Evolutionary conservation across 1,140 invertebrate genomes (phyloP), one percentile per base, ranked within the genome.

Genomic region (Holotrichia oblita): DNA sequence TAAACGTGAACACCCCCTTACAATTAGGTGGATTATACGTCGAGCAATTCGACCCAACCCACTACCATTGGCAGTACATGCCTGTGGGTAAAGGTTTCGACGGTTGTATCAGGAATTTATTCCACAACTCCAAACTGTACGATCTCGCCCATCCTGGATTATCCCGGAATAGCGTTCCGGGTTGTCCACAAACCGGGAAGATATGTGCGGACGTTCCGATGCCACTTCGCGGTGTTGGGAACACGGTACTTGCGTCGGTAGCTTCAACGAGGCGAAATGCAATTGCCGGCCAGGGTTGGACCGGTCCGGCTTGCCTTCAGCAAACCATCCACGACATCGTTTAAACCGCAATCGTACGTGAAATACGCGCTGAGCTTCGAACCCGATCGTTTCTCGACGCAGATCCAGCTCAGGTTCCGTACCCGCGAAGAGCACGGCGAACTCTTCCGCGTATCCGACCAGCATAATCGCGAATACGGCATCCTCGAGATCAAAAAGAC

Each of bases 321-420:
- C 91, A 93, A 76, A 97, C 96, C 0, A 94, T 94, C 76, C 93
- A n/a, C 95, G 17, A 94, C 94, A 27, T 98, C 94, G 77, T 98
- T 99, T 86, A 94, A 96, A 84, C 91, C 93, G 0, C 95, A 97
- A 85, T 97, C 96, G 81, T 99, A 98, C 87, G 95, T 99, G 6
- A 97, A 98, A 85, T 99, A 98, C 87, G 96, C 96, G 0, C 88
- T 99, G 3, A 97, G 95, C 64, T 98, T 99, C 85, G 96, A 98
- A 84, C 96, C 96, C 0, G 95, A 98, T 84, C 91, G 94, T 76
- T 98, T 96, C 83, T 94, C 93, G 14, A 98, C 96, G 0, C 95
- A 97, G 85, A 93, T 99, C 78, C 97, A 98, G 85, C 86, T 99
- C 41, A 89, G 95, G 78, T 99, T 99, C 88, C 90, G 98, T 81